Percentiles rank a stretch among this genome's conserved stretches.
These are phyloP conservation scores for Cantharis nigra DNA, from an alignment of 2,888 invertebrate species.

Conservation along the genomic window DNA sequence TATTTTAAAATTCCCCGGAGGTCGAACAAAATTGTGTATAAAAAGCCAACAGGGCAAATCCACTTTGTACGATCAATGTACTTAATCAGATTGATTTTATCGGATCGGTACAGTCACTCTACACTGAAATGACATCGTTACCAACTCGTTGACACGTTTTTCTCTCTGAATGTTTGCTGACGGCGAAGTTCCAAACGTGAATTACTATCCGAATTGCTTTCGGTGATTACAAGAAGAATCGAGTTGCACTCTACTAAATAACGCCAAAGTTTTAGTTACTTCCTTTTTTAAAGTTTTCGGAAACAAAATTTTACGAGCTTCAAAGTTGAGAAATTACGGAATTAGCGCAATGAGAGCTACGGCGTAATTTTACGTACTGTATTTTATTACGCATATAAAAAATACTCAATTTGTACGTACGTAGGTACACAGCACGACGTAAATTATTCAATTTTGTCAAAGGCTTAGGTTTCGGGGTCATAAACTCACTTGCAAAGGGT, in stretches of 20 bases:
- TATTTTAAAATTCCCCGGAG: conserved; percentile 5
- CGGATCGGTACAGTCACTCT: conserved; percentile 26
- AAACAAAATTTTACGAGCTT: neutral
- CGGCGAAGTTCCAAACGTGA: conserved; percentile 26
- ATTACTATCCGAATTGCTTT: conserved; percentile 26
- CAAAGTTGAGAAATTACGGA: neutral
- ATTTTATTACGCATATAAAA: neutral
- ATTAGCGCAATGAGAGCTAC: neutral
- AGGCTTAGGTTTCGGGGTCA: neutral
- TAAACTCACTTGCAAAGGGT: neutral
- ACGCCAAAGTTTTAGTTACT: neutral
- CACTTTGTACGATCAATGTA: conserved; percentile 25
- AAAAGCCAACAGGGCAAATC: conserved; percentile 23
- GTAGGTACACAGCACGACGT: neutral
- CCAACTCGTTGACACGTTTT: conserved; percentile 31
- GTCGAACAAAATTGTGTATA: conserved; percentile 18
- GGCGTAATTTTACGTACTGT: neutral
- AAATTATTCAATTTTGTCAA: neutral
- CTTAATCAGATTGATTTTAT: conserved; percentile 30
- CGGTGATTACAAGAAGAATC: conserved; percentile 17
- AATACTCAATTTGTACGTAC: neutral
- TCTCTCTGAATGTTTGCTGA: conserved; percentile 27
- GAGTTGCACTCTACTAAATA: conserved; percentile 10
- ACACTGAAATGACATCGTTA: conserved; percentile 27
- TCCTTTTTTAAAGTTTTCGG: neutral